Conservation (phyloP, 2,888 invertebrate species). For the Microctonus brassicae region DNA sequence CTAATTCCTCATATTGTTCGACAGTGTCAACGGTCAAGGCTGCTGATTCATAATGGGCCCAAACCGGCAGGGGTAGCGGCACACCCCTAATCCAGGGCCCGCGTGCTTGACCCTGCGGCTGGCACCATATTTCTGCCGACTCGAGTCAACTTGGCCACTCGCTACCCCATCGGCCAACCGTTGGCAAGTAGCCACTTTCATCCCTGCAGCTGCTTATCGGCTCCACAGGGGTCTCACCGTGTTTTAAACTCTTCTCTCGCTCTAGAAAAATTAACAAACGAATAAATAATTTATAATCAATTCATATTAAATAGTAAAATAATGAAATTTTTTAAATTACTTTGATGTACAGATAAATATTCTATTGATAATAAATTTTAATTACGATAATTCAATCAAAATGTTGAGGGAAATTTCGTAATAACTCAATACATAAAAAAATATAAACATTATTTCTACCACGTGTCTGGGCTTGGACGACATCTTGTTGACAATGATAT, state of each 20-base stretch:
- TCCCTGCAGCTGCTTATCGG: conserved; percentile 72
- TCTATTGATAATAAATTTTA: not conserved
- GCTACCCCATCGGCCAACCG: conserved; percentile 91
- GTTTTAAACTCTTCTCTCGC: conserved; percentile 69
- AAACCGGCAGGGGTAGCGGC: conserved; percentile 83
- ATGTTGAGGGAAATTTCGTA: not conserved
- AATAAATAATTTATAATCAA: not conserved
- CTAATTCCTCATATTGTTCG: conserved; percentile 83
- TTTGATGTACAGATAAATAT: too few species aligned
- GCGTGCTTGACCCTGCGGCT: conserved; percentile 68
- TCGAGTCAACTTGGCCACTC: conserved; percentile 99
- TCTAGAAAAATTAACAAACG: conserved; percentile 50
- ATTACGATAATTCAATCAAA: not conserved
- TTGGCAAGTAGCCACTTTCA: conserved; percentile 78
- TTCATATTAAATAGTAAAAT: too few species aligned
- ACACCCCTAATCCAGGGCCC: conserved; percentile 77
- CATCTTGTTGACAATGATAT: conserved; percentile 8
- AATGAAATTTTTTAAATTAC: too few species aligned
- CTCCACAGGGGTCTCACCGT: conserved; percentile 71
- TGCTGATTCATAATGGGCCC: conserved; percentile 74
- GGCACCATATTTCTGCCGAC: conserved; percentile 73
- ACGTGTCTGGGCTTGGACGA: conserved; percentile 6
- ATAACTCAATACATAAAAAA: not conserved
- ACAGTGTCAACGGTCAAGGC: conserved; percentile 71
- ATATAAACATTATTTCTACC: not conserved